Percentiles rank a stretch among this genome's conserved stretches.
Evolutionary conservation across 2,797 vertebrate species (phyloP).

Genomic region (Lerista edwardsae): DNA sequence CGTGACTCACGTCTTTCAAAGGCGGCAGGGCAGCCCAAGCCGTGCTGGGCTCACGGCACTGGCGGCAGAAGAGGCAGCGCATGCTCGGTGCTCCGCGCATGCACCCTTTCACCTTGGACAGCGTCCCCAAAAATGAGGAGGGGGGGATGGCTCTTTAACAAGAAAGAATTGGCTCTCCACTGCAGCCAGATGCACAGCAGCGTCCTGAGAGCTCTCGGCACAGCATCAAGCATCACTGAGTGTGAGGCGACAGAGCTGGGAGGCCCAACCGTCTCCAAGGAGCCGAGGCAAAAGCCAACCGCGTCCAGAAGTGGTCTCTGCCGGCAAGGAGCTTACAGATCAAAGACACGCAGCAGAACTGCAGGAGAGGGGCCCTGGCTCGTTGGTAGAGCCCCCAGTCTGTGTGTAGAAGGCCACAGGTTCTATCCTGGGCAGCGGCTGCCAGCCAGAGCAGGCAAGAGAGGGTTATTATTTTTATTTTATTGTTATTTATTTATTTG

Average conservation of each 20-base stretch:
- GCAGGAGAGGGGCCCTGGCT: too few relatives aligned
- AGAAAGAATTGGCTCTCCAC: background rate
- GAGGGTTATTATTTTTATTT: too few relatives aligned
- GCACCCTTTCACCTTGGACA: background rate
- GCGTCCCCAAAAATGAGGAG: background rate
- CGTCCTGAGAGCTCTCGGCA: background rate
- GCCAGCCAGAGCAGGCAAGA: background rate
- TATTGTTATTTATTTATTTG: too few relatives aligned
- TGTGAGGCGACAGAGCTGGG: too few relatives aligned
- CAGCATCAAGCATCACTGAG: background rate
- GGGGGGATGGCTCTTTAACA: rapidly evolving
- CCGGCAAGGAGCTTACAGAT: background rate
- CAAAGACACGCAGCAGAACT: background rate
- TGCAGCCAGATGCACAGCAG: background rate
- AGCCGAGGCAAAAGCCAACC: background rate
- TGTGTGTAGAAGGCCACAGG: too few relatives aligned
- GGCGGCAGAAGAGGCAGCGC: background rate
- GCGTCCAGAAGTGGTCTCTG: background rate
- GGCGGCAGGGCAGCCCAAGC: background rate
- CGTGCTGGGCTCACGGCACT: background rate
- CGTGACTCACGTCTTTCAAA: conserved; percentile 7
- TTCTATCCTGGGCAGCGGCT: too few relatives aligned
- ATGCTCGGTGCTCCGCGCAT: background rate
- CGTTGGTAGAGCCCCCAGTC: too few relatives aligned
- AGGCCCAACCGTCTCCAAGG: background rate